These are phyloP conservation scores for Drosophila setosimentum DNA, from an alignment of 2,888 invertebrate species.

Conservation along the genomic window DNA sequence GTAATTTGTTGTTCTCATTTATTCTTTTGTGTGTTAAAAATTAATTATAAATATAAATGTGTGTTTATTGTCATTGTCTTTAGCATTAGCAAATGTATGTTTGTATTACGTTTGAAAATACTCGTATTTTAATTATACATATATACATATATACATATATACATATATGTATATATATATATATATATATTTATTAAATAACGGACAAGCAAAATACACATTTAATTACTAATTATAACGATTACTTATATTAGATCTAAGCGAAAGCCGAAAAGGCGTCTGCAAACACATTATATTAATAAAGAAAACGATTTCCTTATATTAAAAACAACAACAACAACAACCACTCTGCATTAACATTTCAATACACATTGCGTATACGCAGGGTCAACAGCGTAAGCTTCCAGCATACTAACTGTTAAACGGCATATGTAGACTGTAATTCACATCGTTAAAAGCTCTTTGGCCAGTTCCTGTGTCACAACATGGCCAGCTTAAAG, in stretches of 20 bases:
- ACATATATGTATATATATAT: background rate
- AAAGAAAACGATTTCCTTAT: conserved; percentile 74
- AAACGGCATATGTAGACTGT: background rate
- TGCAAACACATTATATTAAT: conserved; percentile 62
- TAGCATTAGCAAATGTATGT: conserved; percentile 43
- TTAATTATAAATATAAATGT: conserved; percentile 24
- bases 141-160: conserved; percentile 17
- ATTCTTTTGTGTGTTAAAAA: conserved; percentile 5
- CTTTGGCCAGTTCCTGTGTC: background rate
- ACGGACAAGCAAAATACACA: conserved; percentile 35
- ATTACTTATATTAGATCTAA: conserved; percentile 64
- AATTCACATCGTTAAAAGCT: background rate
- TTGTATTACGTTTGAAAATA: conserved; percentile 59
- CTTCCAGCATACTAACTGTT: conserved; percentile 5
- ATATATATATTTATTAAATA: conserved; percentile 19
- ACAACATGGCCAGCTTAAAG: conserved; percentile 5
- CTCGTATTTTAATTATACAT: conserved; percentile 51
- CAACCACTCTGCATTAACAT: conserved; percentile 6
- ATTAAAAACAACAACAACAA: conserved; percentile 41
- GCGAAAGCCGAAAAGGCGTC: conserved; percentile 40
- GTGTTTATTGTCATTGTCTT: conserved; percentile 57
- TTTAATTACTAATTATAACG: conserved; percentile 65
- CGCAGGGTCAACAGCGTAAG: background rate
- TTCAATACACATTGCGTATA: conserved; percentile 2
- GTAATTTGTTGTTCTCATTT: conserved; percentile 5